Evolutionary conservation across 2,797 vertebrate genomes (phyloP).

Genomic region (Hapalemur alaotrensis): DNA sequence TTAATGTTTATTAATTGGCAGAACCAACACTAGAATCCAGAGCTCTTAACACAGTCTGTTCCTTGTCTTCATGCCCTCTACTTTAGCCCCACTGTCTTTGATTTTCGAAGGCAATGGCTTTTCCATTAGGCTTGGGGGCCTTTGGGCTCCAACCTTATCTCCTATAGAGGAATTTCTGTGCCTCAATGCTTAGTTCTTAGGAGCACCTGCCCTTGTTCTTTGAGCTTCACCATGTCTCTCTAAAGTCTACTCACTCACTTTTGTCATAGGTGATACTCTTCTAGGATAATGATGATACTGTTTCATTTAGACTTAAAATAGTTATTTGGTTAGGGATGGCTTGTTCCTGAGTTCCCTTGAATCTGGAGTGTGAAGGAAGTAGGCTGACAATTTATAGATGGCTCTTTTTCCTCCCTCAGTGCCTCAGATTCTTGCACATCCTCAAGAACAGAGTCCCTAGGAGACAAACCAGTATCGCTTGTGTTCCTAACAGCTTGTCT

Average conservation of each 20-base stretch:
- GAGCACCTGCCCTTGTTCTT: neutral
- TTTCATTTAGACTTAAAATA: constrained; percentile 5
- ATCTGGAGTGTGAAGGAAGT: neutral
- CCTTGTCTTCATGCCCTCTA: neutral
- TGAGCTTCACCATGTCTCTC: neutral
- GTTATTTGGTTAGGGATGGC: neutral
- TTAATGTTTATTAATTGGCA: neutral
- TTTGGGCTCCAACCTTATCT: neutral
- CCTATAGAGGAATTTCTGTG: neutral
- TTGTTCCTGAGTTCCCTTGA: neutral
- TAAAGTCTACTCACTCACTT: neutral
- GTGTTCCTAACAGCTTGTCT: neutral
- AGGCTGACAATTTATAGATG: neutral
- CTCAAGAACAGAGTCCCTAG: neutral
- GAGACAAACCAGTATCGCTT: neutral
- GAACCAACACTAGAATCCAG: neutral
- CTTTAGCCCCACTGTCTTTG: neutral
- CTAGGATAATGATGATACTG: neutral
- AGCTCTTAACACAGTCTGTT: neutral
- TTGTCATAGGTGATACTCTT: neutral
- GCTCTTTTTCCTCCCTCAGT: neutral
- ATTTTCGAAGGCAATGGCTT: neutral
- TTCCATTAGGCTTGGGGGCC: neutral
- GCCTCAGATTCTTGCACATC: neutral
- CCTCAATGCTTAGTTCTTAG: neutral